These are phyloP conservation scores for Sebastes kiyomatsui DNA, from an alignment of 2,797 vertebrate genomes.

Conservation along the genomic window DNA sequence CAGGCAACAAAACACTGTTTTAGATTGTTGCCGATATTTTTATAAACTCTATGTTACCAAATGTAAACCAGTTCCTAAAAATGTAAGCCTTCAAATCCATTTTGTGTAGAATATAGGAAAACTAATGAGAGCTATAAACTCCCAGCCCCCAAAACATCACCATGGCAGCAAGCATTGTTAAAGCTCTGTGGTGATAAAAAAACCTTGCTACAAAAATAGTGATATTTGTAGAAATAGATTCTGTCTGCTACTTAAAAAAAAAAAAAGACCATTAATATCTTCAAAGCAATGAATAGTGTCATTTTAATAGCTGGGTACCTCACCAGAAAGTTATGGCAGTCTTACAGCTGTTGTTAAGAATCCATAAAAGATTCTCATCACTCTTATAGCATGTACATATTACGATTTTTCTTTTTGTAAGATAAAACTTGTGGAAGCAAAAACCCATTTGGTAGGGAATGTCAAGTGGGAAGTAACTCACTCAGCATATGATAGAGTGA, in stretches of 20 bases:
- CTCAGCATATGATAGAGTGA: not conserved
- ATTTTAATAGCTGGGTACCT: not conserved
- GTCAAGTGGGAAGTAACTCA: not conserved
- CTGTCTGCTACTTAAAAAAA: not conserved
- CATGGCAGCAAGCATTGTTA: not conserved
- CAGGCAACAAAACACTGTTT: constrained; percentile 8
- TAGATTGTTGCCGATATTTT: not conserved
- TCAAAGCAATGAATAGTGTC: not conserved
- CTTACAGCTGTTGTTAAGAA: not conserved
- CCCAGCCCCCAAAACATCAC: not conserved
- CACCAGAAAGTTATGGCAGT: not conserved
- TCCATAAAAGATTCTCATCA: not conserved
- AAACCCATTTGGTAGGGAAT: not conserved
- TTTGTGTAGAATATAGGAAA: not conserved
- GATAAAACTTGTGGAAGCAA: not conserved
- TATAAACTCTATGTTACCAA: not conserved
- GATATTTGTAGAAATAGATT: not conserved
- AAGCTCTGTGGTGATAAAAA: not conserved
- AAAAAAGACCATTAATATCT: not conserved
- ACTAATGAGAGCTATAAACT: not conserved
- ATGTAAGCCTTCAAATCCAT: not conserved
- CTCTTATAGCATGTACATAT: not conserved
- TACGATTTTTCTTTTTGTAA: not conserved
- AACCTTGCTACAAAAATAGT: not conserved
- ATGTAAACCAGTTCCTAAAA: not conserved